Evolutionary conservation across 1,140 invertebrate species (phyloP), one percentile per base, ranked within the genome.

Genomic region (Lysiphlebus fabarum): DNA sequence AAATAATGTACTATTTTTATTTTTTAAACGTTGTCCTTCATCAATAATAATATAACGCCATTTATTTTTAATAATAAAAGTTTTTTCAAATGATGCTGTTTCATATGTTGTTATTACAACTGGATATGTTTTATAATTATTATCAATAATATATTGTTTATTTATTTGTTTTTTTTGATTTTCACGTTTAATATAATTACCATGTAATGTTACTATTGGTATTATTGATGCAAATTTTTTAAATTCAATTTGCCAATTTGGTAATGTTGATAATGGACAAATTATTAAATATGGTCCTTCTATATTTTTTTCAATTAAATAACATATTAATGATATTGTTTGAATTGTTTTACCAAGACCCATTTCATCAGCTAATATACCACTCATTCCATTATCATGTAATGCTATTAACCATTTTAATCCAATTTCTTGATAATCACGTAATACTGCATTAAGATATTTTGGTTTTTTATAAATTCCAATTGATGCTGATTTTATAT

Each of bases 301-400:
- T 6, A 85, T 74, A 8, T 75, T 72, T 65, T 72, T 72, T 44
- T 82, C 80, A 26, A 85, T 71, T 17, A 89, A 68, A 67, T 87
- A 76, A 56, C 78, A 71, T 8, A 86, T 57, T 7, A 89, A 76
- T 1, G 85, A 82, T 58, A 90, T 88, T 2, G 84, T 79, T 76
- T 91, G 88, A 55, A 90, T 77, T 5, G 89, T 90, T 74, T 90
- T 90, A 14, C 88, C 88, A 4, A 91, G 72, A 61, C 88, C 90
- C 90, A 92, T 92, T 82, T 92, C 90, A 79, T 92, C 90, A 7
- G 86, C 90, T 33, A 92, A 74, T 66, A 92, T 91, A 7, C 87
- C 88, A 79, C 90, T 91, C 5, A 91, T 64, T 12, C 85, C 83
- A 70, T 89, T 86, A 57, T 86, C 78, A 69, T 85, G 85, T 65